Conservation (phyloP, 2,888 invertebrate species). For the Cosmorhoe ocellata region DNA sequence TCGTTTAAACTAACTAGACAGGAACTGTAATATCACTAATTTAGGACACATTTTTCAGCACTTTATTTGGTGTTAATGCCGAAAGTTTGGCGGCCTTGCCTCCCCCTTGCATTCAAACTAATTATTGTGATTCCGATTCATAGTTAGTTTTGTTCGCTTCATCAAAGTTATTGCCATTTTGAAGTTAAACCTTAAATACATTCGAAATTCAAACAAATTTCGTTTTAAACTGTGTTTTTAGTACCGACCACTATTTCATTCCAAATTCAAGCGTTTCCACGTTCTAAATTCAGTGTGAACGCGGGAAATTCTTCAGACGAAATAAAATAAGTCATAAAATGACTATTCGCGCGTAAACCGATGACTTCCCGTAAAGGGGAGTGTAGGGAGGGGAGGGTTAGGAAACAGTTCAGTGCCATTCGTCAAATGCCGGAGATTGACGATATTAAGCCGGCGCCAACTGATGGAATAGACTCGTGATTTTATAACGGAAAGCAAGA, state of each 20-base stretch:
- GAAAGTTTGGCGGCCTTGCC: conserved; percentile 39
- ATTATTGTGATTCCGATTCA: conserved; percentile 66
- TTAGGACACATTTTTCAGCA: conserved; percentile 14
- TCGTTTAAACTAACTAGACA: conserved; percentile 15
- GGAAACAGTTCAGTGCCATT: conserved; percentile 43
- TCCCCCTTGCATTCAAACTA: conserved; percentile 65
- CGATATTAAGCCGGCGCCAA: conserved; percentile 48
- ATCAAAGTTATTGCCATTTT: conserved; percentile 13
- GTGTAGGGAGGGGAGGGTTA: conserved; percentile 31
- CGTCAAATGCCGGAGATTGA: conserved; percentile 57
- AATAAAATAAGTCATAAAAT: conserved; percentile 40
- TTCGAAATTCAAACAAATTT: conserved; percentile 12
- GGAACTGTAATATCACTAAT: conserved; percentile 11
- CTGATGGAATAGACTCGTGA: conserved; percentile 26
- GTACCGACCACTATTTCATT: conserved; percentile 9
- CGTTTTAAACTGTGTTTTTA: conserved; percentile 10
- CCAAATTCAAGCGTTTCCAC: conserved; percentile 10
- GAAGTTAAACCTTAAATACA: background rate
- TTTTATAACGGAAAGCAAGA: conserved; percentile 28
- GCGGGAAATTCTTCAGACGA: conserved; percentile 30
- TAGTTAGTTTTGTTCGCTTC: conserved; percentile 16
- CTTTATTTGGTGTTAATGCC: conserved; percentile 13
- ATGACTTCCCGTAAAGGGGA: conserved; percentile 46
- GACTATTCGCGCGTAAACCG: conserved; percentile 46
- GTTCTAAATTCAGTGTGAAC: conserved; percentile 18